Evolutionary conservation across 2,113 vertebrate species (phyloP), one percentile per base, ranked within the genome.

Genomic region (Takifugu bimaculatus): DNA sequence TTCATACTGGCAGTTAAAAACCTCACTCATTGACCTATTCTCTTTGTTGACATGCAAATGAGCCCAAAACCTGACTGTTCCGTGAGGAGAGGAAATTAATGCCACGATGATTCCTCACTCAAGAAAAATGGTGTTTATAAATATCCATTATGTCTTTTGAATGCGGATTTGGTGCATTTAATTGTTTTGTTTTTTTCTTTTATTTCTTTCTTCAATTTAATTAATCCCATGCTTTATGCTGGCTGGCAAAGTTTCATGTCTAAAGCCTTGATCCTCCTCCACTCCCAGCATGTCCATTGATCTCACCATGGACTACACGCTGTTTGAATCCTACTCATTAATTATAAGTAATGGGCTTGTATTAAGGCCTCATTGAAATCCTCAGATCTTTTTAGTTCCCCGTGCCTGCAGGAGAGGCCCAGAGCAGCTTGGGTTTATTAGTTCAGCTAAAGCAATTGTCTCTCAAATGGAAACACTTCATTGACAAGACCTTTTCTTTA

Each of bases 301-400:
- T 89, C 85, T 84, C 83, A 84, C 76, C 78, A 64, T 66, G 65
- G 72, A 57, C 68, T 78, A 67, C 78, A 67, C 68, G 72, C 78
- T 82, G 79, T 84, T 87, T 85, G 72, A 82, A 80, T 76, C 80
- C 78, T 82, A 72, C 69, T 82, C 89, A 89, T 90, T 90, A 90
- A 91, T 91, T 90, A 88, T 88, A 84, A 83, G 78, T 90, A 90
- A 90, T 91, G 79, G 79, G 63, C 65, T 88, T 88, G 80, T 86
- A 90, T 90, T 87, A 87, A 79, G 67, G 79, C 75, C 82, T 87
- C 81, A 83, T 87, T 86, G 85, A 87, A 86, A 89, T 81, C 75
- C 83, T 77, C 83, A 71, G 73, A 87, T 88, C 88, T 85, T 86
- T 86, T 84, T 68, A 81, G 81, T 82, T 85, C 73, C 56, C 77